Evolutionary conservation across 1,140 invertebrate species (phyloP).

Genomic region (Bradysia coprophila): DNA sequence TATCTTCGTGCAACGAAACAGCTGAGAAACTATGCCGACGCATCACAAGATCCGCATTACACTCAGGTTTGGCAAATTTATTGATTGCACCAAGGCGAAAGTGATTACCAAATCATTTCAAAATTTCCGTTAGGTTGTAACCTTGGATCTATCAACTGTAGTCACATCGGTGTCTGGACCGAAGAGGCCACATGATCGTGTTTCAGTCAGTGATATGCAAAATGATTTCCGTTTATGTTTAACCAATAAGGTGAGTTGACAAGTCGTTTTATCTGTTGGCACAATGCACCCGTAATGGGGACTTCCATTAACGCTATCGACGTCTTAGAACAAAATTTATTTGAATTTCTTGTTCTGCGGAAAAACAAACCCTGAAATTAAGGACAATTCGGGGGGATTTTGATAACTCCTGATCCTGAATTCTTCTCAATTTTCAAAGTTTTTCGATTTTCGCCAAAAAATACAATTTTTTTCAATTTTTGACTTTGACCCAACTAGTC

Average conservation of each 20-base stretch:
- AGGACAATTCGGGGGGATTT: too few species aligned
- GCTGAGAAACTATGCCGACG: slow-evolving; percentile 67
- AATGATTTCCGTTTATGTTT: slow-evolving; percentile 74
- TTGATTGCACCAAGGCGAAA: background rate
- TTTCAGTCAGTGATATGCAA: slow-evolving; percentile 81
- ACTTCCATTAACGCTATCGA: background rate
- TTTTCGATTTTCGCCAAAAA: too few species aligned
- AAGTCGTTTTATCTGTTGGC: slow-evolving; percentile 3
- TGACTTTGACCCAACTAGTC: too few species aligned
- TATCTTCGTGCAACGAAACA: slow-evolving; percentile 70
- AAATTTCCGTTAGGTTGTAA: slow-evolving; percentile 42
- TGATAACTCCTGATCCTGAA: too few species aligned
- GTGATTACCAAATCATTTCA: background rate
- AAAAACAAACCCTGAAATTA: too few species aligned
- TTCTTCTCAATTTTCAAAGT: too few species aligned
- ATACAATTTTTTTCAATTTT: too few species aligned
- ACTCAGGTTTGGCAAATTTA: slow-evolving; percentile 35
- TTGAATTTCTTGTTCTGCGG: too few species aligned
- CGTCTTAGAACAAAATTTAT: too few species aligned
- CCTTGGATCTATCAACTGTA: slow-evolving; percentile 74
- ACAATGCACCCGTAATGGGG: background rate
- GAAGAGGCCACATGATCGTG: slow-evolving; percentile 90
- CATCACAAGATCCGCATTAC: slow-evolving; percentile 67
- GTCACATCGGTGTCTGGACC: slow-evolving; percentile 92
- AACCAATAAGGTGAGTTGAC: slow-evolving; percentile 58